Evolutionary conservation across 2,888 invertebrate species (phyloP).

Genomic region (Fragum whitleyi): DNA sequence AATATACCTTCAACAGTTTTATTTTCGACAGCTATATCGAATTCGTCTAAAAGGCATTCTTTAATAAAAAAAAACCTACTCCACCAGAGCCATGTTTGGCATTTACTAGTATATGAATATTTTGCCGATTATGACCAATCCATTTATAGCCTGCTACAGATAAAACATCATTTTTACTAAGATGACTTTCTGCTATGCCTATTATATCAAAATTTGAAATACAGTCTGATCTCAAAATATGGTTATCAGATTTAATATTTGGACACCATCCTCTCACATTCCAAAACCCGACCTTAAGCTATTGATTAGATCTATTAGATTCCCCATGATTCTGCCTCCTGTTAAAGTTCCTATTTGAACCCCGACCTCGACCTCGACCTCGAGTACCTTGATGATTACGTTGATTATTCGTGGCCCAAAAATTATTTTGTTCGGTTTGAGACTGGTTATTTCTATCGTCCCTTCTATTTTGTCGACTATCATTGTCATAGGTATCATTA

Average conservation of each 20-base stretch:
- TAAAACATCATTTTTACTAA: conserved; percentile 20
- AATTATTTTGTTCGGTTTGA: not conserved
- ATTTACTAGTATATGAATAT: conserved; percentile 38
- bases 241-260: not conserved
- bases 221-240: not conserved
- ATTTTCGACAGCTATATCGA: conserved; percentile 16
- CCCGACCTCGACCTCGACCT: not conserved
- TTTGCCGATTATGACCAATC: conserved; percentile 42
- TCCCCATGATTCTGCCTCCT: not conserved
- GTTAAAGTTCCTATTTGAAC: not conserved
- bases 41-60: conserved; percentile 19
- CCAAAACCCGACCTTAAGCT: conserved; percentile 20
- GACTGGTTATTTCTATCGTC: not conserved
- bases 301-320: not conserved
- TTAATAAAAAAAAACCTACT: conserved; percentile 32
- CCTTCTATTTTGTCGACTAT: too few species aligned
- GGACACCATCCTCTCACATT: conserved; percentile 15
- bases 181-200: conserved; percentile 40
- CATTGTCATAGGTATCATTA: too few species aligned
- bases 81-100: conserved; percentile 38
- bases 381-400: not conserved
- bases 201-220: conserved; percentile 34
- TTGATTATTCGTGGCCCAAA: not conserved
- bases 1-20: conserved; percentile 15
- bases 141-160: too few species aligned